Base-by-base conservation (phyloP, 2,888 invertebrate genomes). In the Diloba caeruleocephala region DNA sequence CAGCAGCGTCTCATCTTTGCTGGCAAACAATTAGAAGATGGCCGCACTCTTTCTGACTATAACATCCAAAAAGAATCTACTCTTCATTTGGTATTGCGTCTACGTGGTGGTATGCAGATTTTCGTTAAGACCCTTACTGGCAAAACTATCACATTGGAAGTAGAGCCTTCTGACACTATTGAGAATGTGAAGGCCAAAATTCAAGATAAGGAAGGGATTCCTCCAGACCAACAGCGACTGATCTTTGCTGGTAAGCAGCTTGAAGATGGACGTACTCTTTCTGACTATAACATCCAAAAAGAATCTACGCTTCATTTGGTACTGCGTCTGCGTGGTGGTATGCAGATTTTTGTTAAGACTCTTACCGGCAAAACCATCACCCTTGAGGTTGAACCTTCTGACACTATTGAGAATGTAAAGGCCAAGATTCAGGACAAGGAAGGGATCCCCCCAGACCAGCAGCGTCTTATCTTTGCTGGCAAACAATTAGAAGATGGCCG, bases 261-360 rank as follows among this genome's bases (percentile, higher is more conserved):
- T 0, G 90, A 90, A 43, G 90, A 90, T 69, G 90, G 90, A 0
- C 87, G 90, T 25, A 90, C 89, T 0, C 66, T 90, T 0, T 89
- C 89, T 0, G 90, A 90, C 41, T 90, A 90, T 32, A 90, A 90
- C 8, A 90, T 90, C 3, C 90, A 90, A 4, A 90, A 90, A 1
- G 90, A 90, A 17, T 89, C 89, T 0, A 90, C 90, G 0, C 79
- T 90, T 0, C 90, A 90, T 3, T 32, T 90, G 3, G 90, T 90
- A 0, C 9, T 90, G 0, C 87, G 90, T 78, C 85, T 90, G 0
- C 78, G 88, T 15, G 88, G 88, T 42, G 88, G 88, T 14, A 88
- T 87, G 87, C 87, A 88, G 39, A 88, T 88, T 1, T 88, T 88
- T 9, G 88, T 88, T 0, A 88, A 88, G 13, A 88, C 88, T 0